phyloP scores from a whole-genome alignment of 2,113 vertebrate genomes.

The Ceratotherium simum region DNA sequence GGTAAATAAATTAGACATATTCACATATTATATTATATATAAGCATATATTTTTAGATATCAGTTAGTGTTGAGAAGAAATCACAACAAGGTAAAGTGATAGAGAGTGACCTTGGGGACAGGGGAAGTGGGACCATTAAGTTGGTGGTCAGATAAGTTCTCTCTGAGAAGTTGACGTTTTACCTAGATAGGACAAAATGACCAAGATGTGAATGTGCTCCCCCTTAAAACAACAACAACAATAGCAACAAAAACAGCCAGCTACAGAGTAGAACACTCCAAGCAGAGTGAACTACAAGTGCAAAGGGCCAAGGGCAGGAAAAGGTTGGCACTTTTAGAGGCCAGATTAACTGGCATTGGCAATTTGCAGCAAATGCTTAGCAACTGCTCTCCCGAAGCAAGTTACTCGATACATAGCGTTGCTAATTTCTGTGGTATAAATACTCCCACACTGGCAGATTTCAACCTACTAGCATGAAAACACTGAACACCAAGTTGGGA shows the following conservation, averaged over 20 bases:
- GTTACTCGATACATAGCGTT: accelerated
- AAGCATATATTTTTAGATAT: neutral
- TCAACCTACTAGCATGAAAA: neutral
- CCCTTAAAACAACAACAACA: neutral
- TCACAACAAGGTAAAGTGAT: neutral
- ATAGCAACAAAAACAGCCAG: neutral
- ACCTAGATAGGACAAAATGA: neutral
- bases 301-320: neutral
- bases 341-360: neutral
- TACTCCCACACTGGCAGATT: neutral
- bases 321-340: neutral
- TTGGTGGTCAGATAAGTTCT: neutral
- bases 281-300: neutral
- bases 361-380: neutral
- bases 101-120: neutral
- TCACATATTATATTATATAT: neutral
- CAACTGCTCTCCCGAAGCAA: neutral
- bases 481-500: neutral
- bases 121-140: neutral
- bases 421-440: neutral
- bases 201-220: accelerated
- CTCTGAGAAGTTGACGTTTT: neutral
- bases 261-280: neutral
- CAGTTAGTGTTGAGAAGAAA: neutral
- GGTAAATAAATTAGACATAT: neutral